phyloP scores from a whole-genome alignment of 2,888 invertebrate genomes.

The Eulithis testata region DNA sequence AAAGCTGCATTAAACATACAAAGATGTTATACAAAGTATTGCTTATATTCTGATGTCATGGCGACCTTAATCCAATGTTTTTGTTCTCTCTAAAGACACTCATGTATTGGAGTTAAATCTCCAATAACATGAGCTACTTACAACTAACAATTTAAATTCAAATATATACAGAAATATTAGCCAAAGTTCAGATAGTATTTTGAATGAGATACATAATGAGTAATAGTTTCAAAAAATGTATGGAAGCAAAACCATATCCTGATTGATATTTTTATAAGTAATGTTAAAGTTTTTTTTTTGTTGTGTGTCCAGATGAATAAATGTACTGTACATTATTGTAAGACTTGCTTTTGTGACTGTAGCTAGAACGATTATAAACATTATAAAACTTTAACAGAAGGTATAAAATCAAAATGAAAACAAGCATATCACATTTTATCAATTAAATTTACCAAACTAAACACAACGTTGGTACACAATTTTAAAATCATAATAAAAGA shows the following conservation, averaged over 20 bases:
- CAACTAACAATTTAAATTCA: constrained; percentile 68
- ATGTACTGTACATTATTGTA: not conserved
- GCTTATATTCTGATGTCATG: constrained; percentile 43
- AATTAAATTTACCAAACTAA: constrained; percentile 30
- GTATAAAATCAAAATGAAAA: constrained; percentile 42
- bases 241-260: too few relatives aligned
- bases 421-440: constrained; percentile 52
- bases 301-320: not conserved
- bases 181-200: constrained; percentile 14
- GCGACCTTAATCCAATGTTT: constrained; percentile 34
- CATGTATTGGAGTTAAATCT: constrained; percentile 26
- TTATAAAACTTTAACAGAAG: constrained; percentile 33
- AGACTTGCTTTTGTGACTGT: constrained; percentile 24
- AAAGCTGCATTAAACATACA: constrained; percentile 43
- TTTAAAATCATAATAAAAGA: constrained; percentile 15
- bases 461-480: constrained; percentile 24
- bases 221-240: not conserved
- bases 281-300: too few relatives aligned
- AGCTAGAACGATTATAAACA: constrained; percentile 21
- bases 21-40: constrained; percentile 34
- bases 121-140: constrained; percentile 74
- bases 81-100: constrained; percentile 42
- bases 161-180: constrained; percentile 77
- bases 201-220: constrained; percentile 10
- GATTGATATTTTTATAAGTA: too few relatives aligned